Base-by-base conservation (phyloP, 2,888 invertebrate species). In the Pyrochroa serraticornis region DNA sequence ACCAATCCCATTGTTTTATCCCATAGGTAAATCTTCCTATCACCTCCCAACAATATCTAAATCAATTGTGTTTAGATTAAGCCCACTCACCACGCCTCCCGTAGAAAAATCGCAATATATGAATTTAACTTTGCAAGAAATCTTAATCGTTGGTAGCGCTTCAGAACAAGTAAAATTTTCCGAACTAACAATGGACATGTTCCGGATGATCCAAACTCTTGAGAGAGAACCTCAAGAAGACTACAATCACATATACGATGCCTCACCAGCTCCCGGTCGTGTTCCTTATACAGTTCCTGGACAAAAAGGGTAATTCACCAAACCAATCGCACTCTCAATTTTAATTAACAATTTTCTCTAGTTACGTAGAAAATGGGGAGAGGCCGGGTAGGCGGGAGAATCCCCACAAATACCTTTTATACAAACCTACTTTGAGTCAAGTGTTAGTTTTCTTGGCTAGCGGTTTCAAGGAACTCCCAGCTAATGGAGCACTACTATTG, bases 111-210 rank as follows among this genome's bases (percentile, higher is more conserved):
- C 91, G 34, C 87, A 91, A 62, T 89, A 91, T 70, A 91, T 94
- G 89, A 91, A 89, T 75, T 84, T 96, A 66, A 88, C 90, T 34
- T 85, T 97, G 42, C 95, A 96, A 82, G 97, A 97, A 82, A 94
- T 95, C 64, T 83, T 97, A 55, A 94, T 97, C 65, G 90, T 97
- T 56, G 97, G 97, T 56, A 95, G 95, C 78, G 91, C 92, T 72
- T 87, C 91, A 65, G 93, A 95, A 74, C 97, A 97, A 84, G 93
- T 95, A 32, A 96, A 96, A 80, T 97, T 96, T 81, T 95, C 95
- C 67, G 97, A 97, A 80, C 82, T 97, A 67, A 97, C 97, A 8
- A 89, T 97, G 85, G 97, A 97, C 81, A 97, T 97, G 97, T 97
- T 93, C 80, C 85, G 97, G 70, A 96, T 97, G 89, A 84, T 97